Percentiles rank a stretch among this genome's conserved stretches.
Evolutionary conservation across 92 coral and sea anemone species (phyloP).

Genomic region (Nematostella vectensis): DNA sequence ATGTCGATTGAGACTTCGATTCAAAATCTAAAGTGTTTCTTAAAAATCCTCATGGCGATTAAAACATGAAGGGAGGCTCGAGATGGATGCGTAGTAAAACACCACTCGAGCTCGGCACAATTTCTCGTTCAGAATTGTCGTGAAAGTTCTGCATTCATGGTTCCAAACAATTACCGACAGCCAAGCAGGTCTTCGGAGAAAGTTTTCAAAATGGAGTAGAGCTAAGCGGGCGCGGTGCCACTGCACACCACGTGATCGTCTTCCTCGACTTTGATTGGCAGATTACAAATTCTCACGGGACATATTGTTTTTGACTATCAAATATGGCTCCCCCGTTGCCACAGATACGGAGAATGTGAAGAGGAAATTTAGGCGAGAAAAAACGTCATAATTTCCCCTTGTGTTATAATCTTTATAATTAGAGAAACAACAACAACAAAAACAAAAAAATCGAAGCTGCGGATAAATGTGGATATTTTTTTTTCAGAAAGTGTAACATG

Average conservation of each 20-base stretch:
- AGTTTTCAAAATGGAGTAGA: slow-evolving; percentile 51
- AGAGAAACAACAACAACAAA: no score
- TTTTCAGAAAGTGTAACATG: no score
- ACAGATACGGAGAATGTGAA: neutral
- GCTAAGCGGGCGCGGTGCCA: slow-evolving; percentile 90
- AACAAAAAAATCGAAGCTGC: no score
- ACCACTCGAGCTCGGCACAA: slow-evolving; percentile 22
- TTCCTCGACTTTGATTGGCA: slow-evolving; percentile 52
- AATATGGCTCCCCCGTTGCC: neutral
- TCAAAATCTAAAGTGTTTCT: neutral
- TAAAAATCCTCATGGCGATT: no score
- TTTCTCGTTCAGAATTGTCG: slow-evolving; percentile 10
- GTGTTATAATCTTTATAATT: neutral
- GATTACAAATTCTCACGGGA: slow-evolving; percentile 32
- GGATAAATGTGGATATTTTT: no score
- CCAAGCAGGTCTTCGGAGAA: slow-evolving; percentile 4
- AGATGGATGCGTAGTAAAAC: neutral
- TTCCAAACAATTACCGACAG: slow-evolving; percentile 13
- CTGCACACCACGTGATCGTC: slow-evolving; percentile 53
- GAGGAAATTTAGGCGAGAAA: neutral
- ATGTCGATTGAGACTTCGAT: neutral
- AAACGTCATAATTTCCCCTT: neutral
- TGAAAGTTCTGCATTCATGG: slow-evolving; percentile 9
- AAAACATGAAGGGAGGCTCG: no score
- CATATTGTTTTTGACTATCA: slow-evolving; percentile 13